A percentile compares a stretch with the other conserved stretches of the same genome.
Conservation (phyloP, 2,113 vertebrate species). For the Camarhynchus parvulus region DNA sequence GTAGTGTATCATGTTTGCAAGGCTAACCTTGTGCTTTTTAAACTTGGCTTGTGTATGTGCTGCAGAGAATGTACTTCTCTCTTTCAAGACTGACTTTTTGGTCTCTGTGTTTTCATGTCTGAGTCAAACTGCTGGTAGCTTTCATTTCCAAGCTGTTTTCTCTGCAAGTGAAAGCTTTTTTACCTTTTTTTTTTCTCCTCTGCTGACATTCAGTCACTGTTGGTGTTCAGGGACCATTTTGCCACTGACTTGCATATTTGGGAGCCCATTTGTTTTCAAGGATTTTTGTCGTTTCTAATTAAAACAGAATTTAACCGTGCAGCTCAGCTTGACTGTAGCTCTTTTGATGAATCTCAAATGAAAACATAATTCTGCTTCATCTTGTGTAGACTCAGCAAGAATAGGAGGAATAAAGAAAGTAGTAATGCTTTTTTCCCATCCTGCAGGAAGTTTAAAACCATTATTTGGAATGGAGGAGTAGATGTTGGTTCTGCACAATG, state of each 20-base stretch:
- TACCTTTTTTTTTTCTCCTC: fast-evolving
- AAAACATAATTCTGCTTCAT: not conserved
- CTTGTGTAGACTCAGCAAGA: not conserved
- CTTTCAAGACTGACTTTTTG: not conserved
- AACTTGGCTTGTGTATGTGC: fast-evolving
- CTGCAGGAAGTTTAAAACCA: not conserved
- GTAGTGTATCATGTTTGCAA: not conserved
- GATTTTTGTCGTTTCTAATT: slow-evolving; percentile 10
- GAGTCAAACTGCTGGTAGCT: not conserved
- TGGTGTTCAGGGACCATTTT: not conserved
- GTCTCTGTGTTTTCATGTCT: not conserved
- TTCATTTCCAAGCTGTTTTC: not conserved
- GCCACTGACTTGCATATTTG: not conserved
- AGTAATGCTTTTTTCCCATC: not conserved
- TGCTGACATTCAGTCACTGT: not conserved
- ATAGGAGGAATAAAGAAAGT: not conserved
- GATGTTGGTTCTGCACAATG: not conserved
- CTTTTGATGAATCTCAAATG: not conserved
- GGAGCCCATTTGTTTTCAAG: not conserved
- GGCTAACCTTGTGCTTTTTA: not conserved
- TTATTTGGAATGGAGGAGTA: not conserved
- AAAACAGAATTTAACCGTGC: not conserved
- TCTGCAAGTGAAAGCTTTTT: not conserved
- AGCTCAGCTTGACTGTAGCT: not conserved
- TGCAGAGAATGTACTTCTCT: not conserved